Percentiles rank a stretch among this genome's conserved stretches.
phyloP scores from a whole-genome alignment of 2,113 vertebrate genomes.

The Coracopsis vasa region DNA sequence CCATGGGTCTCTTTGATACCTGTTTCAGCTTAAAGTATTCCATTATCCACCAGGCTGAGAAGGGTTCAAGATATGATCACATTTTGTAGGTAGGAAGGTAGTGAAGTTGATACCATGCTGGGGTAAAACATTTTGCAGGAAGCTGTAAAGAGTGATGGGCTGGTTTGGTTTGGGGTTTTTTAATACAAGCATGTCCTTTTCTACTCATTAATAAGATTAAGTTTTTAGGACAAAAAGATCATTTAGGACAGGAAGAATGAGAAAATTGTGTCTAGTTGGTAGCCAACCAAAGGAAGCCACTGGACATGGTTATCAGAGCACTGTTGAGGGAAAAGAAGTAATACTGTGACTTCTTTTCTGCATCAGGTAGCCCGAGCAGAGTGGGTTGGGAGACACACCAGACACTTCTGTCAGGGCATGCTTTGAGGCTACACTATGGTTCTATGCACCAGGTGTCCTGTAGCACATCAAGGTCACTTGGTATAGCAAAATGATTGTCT shows the following conservation, averaged over 20 bases:
- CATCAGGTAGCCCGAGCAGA: neutral
- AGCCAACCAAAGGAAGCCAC: neutral
- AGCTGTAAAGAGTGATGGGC: neutral
- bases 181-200: neutral
- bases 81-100: neutral
- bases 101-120: neutral
- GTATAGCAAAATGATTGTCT: neutral
- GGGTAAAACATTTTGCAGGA: neutral
- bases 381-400: neutral
- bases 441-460: neutral
- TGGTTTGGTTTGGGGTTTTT: neutral
- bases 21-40: neutral
- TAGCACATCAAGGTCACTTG: neutral
- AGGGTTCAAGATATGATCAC: neutral
- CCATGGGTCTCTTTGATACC: neutral
- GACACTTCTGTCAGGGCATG: rapidly evolving
- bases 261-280: neutral
- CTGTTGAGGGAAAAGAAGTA: neutral
- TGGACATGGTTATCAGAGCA: neutral
- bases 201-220: neutral
- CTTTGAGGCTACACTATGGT: neutral
- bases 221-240: neutral
- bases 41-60: neutral
- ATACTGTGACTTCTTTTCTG: neutral
- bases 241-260: neutral